Percentiles rank a stretch among this genome's conserved stretches.
Evolutionary conservation across 2,113 vertebrate species (phyloP).

Genomic region (Cottus gobio): DNA sequence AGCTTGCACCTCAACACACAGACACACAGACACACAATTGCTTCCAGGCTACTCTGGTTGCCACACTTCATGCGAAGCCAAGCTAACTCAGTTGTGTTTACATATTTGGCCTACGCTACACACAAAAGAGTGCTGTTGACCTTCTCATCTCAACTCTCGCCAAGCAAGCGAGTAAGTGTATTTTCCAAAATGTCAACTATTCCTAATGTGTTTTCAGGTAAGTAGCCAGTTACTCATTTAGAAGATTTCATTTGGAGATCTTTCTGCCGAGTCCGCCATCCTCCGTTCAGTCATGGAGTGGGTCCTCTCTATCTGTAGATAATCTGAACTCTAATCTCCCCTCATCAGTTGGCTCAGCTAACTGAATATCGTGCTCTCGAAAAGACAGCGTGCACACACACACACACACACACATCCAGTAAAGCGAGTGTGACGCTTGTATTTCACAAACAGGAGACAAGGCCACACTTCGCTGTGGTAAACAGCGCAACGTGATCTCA

Average conservation of each 20-base stretch:
- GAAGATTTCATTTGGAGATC: slow-evolving; percentile 67
- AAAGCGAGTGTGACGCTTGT: slow-evolving; percentile 3
- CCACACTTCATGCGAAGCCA: neutral
- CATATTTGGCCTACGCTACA: neutral
- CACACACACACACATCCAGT: slow-evolving; percentile 12
- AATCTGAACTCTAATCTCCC: slow-evolving; percentile 69
- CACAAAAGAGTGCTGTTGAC: neutral
- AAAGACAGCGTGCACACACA: slow-evolving; percentile 31
- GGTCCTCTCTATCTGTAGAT: slow-evolving; percentile 65
- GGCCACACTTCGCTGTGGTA: slow-evolving; percentile 32
- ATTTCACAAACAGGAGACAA: slow-evolving; percentile 18
- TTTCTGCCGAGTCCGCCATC: slow-evolving; percentile 27
- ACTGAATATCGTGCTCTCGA: slow-evolving; percentile 59
- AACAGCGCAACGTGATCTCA: slow-evolving; percentile 33
- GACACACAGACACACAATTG: no score
- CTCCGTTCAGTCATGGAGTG: slow-evolving; percentile 42
- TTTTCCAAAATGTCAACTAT: slow-evolving; percentile 11
- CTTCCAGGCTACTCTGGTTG: neutral
- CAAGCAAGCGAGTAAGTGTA: neutral
- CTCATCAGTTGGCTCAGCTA: slow-evolving; percentile 67
- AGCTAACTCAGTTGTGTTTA: neutral
- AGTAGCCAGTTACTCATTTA: slow-evolving; percentile 43
- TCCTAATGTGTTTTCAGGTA: slow-evolving; percentile 48
- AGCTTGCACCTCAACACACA: neutral
- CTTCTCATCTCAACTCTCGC: slow-evolving; percentile 3